These are phyloP conservation scores for Agrochola lota DNA, from an alignment of 2,888 invertebrate genomes.

Conservation along the genomic window DNA sequence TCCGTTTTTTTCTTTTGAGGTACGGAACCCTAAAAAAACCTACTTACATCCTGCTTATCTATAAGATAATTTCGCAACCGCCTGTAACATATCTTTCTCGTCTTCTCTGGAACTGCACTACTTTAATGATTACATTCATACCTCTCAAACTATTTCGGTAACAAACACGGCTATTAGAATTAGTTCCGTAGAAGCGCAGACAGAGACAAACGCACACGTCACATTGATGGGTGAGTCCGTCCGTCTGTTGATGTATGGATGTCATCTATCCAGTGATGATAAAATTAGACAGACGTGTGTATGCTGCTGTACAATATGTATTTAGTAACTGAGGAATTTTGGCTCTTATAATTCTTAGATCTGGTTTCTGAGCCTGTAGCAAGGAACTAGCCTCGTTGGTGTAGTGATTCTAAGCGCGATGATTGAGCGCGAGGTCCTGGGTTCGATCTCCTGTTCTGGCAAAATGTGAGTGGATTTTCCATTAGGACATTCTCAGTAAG, in stretches of 20 bases:
- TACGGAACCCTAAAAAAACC: too few species aligned
- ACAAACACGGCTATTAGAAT: slow-evolving; percentile 55
- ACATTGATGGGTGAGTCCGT: slow-evolving; percentile 67
- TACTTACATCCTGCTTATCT: not conserved
- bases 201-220: slow-evolving; percentile 67
- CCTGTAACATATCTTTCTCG: not conserved
- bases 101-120: not conserved
- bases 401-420: not conserved
- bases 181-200: slow-evolving; percentile 57
- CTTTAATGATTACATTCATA: slow-evolving; percentile 16
- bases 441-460: not conserved
- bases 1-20: too few species aligned
- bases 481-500: not conserved
- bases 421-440: not conserved
- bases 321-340: not conserved
- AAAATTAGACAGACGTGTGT: slow-evolving; percentile 56
- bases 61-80: not conserved
- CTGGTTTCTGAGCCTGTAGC: not conserved
- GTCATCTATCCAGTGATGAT: slow-evolving; percentile 64
- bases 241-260: slow-evolving; percentile 66
- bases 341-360: not conserved
- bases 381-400: not conserved
- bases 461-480: not conserved
- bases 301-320: slow-evolving; percentile 10
- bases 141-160: slow-evolving; percentile 50